These are phyloP conservation scores for Diaprepes abbreviatus DNA, from an alignment of 2,888 invertebrate genomes.

Conservation along the genomic window DNA sequence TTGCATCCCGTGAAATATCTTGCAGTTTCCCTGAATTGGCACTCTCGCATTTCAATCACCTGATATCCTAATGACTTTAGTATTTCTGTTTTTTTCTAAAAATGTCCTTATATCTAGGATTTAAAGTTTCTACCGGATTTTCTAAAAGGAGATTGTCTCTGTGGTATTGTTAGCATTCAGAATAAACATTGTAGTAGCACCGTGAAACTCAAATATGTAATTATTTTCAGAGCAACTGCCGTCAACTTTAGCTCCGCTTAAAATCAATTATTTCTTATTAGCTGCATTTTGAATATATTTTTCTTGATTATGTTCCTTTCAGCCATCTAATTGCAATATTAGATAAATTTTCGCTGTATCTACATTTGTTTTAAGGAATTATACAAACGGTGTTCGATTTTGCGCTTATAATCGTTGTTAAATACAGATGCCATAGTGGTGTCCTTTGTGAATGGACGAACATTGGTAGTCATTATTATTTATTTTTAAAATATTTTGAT, in stretches of 20 bases:
- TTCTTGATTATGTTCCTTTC: constrained; percentile 38
- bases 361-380: constrained; percentile 56
- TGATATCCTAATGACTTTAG: constrained; percentile 20
- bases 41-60: constrained; percentile 42
- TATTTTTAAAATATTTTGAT: constrained; percentile 55
- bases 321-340: constrained; percentile 42
- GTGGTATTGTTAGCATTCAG: constrained; percentile 15
- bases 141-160: no score
- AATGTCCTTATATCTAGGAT: constrained; percentile 33
- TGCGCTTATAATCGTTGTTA: constrained; percentile 52
- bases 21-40: constrained; percentile 45
- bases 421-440: constrained; percentile 55
- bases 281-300: constrained; percentile 51
- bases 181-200: constrained; percentile 47
- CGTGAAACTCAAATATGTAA: constrained; percentile 49
- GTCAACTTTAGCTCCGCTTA: constrained; percentile 45
- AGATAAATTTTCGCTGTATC: constrained; percentile 46
- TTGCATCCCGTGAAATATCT: constrained; percentile 23
- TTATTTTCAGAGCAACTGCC: constrained; percentile 40
- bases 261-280: constrained; percentile 44
- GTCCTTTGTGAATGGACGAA: constrained; percentile 54
- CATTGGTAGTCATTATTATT: constrained; percentile 50
- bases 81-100: constrained; percentile 32
- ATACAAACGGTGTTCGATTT: constrained; percentile 55
- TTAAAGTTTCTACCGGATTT: constrained; percentile 25